Evolutionary conservation across 2,113 vertebrate species (phyloP), one percentile per base, ranked within the genome.

Genomic region (Prionailurus bengalensis): DNA sequence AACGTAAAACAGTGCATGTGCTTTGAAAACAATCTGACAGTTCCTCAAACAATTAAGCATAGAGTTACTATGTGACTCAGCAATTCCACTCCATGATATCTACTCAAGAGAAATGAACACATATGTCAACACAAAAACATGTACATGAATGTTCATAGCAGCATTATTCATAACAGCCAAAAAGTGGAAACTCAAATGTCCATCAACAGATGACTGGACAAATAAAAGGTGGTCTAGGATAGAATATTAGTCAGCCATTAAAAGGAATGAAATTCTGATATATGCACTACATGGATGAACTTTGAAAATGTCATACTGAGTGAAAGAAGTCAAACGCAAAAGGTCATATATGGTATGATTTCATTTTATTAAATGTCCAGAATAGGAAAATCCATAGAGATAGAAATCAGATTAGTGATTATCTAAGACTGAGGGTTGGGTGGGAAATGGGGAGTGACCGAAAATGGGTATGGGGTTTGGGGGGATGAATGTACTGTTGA

Each of bases 251-350:
- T 3, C 7, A 33, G 58, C 39, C 61, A 9, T 7, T 8, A 13
- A 5, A 61, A 48, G 39, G 66, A 12, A 14, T 0, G 53, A 29
- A 15, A 15, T n/a, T 12, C 31, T 31, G 7, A 19, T 1, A 21
- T 81, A 0, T 0, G 19, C 6, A 1, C 25, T 13, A 0, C 15
- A 0, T 1, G 25, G 21, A n/a, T 2, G 23, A 36, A 12, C 58
- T 1, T 0, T 7, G 48, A 51, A 66, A n/a, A 29, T 1, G 1
- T 4, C 17, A 29, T 0, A 31, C 15, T 4, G 7, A 25, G n/a
- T 0, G 7, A 5, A 23, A 23, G 29, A 27, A 88, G 27, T 11
- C 80, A 53, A 48, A 12, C 82, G 0, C 7, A 36, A 36, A 8
- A 13, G 79, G 53, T 33, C 23, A 1, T 45, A 1, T 0, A 11